These are phyloP conservation scores for Luffia ferchaultella DNA, from an alignment of 2,888 invertebrate genomes.

Conservation along the genomic window DNA sequence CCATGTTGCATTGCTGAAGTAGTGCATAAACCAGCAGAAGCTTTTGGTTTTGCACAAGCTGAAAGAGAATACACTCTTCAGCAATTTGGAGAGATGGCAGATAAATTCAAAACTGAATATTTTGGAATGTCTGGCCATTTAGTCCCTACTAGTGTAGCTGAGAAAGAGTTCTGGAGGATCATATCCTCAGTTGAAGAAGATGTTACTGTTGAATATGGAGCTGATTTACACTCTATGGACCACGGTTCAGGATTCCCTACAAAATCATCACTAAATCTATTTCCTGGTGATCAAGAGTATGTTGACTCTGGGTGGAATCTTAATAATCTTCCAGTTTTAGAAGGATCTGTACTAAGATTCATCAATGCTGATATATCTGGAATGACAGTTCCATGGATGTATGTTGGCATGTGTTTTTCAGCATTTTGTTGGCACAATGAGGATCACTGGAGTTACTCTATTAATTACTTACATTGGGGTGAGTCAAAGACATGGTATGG, in stretches of 20 bases:
- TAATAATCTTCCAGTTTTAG: conserved; percentile 77
- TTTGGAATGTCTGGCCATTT: conserved; percentile 75
- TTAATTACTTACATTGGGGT: conserved; percentile 85
- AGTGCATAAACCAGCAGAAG: conserved; percentile 72
- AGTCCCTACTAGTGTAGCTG: conserved; percentile 68
- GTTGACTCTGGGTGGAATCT: conserved; percentile 78
- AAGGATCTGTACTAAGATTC: conserved; percentile 75
- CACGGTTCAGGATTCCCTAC: conserved; percentile 82
- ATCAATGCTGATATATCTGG: conserved; percentile 82
- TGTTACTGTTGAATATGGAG: conserved; percentile 81
- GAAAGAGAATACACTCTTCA: conserved; percentile 74
- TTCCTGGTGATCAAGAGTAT: conserved; percentile 70
- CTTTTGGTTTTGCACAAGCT: conserved; percentile 81
- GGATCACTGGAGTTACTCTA: conserved; percentile 86
- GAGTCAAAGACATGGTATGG: conserved; percentile 87
- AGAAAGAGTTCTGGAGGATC: conserved; percentile 81
- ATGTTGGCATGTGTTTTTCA: conserved; percentile 86
- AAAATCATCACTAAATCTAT: conserved; percentile 65
- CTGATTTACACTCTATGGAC: conserved; percentile 79
- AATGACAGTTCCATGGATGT: conserved; percentile 80
- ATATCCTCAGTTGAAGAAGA: conserved; percentile 77
- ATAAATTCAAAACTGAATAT: conserved; percentile 79
- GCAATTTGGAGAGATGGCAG: conserved; percentile 81
- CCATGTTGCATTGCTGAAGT: conserved; percentile 73
- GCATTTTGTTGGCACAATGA: conserved; percentile 88